Base-by-base conservation (phyloP, 2,888 invertebrate species). In the Yponomeuta plumbellus region DNA sequence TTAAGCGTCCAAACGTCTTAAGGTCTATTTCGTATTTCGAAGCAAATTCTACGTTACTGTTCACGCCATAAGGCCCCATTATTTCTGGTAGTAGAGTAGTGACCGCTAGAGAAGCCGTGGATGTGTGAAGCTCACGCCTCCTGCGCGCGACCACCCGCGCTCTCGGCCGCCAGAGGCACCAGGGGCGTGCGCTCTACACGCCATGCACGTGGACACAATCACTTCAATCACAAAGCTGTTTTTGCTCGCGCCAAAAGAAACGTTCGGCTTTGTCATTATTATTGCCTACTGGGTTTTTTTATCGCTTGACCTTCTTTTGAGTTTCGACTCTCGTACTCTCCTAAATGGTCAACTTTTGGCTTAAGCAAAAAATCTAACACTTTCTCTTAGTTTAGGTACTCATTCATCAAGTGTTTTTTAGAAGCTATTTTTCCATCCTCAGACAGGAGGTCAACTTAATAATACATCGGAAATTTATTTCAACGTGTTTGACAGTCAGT, bases 121-220 rank as follows among this genome's bases (percentile, higher is more conserved):
- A 85, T 79, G 86, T 86, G 86, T 86, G 84, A 85, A 88, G 79
- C 81, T 79, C 79, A 84, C 86, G 88, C 85, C 84, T 85, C 79
- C 75, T 73, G 78, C 82, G 76, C 80, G 76, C 66, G 88, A 88
- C 89, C 89, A 89, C 88, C 88, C 88, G 86, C 86, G 76, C 76
- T 80, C 80, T 82, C 84, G 81, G 80, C 78, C 76, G 78, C 76
- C 75, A 71, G 72, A 77, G 44, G 17, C 44, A 52, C 44, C 34
- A 52, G 44, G 79, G 83, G 81, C 81, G 81, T 78, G 78, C 76
- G 80, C 80, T 76, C 77, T 72, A 70, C 44, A 52, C 44, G 44
- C 44, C 17, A 17, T 74, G 79, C 81, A 80, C 76, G 77, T 80
- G 77, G 77, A 75, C 74, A 65, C 23, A 57, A 64, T 63, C 34